These are phyloP conservation scores for Drosophila parabipectinata DNA, from an alignment of 1,140 invertebrate species.

Conservation along the genomic window DNA sequence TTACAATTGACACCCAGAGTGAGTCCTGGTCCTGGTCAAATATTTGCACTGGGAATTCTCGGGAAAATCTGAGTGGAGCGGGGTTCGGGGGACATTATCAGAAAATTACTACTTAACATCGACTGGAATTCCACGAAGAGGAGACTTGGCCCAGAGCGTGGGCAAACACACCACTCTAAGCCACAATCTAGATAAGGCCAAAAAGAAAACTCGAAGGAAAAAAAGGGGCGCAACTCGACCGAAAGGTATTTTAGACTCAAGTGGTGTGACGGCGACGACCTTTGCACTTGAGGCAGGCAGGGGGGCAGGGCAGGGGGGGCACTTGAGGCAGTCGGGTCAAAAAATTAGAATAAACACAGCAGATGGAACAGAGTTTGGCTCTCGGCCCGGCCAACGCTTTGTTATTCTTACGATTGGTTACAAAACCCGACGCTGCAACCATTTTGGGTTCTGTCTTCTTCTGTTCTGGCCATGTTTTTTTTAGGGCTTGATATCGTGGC, in stretches of 20 bases:
- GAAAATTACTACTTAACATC: slow-evolving; percentile 83
- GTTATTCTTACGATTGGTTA: slow-evolving; percentile 83
- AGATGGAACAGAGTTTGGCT: slow-evolving; percentile 66
- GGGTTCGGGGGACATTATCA: slow-evolving; percentile 55
- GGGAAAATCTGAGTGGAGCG: slow-evolving; percentile 19
- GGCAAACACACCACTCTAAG: slow-evolving; percentile 33
- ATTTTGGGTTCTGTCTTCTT: slow-evolving; percentile 52
- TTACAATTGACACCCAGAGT: slow-evolving; percentile 50
- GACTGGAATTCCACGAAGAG: slow-evolving; percentile 63
- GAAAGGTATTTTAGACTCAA: slow-evolving; percentile 51
- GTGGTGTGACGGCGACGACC: slow-evolving; percentile 76
- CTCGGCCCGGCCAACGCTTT: slow-evolving; percentile 26
- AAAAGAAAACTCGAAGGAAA: slow-evolving; percentile 40
- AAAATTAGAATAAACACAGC: slow-evolving; percentile 81
- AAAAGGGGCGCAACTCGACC: slow-evolving; percentile 61
- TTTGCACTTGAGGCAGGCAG: slow-evolving; percentile 73
- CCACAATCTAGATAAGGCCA: slow-evolving; percentile 68
- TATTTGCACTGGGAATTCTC: slow-evolving; percentile 63
- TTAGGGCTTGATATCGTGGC: slow-evolving; percentile 43
- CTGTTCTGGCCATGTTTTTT: slow-evolving; percentile 73
- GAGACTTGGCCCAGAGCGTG: slow-evolving; percentile 39
- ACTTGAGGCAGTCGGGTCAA: slow-evolving; percentile 75
- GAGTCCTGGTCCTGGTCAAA: slow-evolving; percentile 21
- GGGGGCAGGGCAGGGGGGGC: slow-evolving; percentile 13
- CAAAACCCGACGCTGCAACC: slow-evolving; percentile 59